A percentile compares a stretch with the other conserved stretches of the same genome.
phyloP scores from a whole-genome alignment of 2,113 vertebrate genomes.

The Plecturocebus donacophilus region DNA sequence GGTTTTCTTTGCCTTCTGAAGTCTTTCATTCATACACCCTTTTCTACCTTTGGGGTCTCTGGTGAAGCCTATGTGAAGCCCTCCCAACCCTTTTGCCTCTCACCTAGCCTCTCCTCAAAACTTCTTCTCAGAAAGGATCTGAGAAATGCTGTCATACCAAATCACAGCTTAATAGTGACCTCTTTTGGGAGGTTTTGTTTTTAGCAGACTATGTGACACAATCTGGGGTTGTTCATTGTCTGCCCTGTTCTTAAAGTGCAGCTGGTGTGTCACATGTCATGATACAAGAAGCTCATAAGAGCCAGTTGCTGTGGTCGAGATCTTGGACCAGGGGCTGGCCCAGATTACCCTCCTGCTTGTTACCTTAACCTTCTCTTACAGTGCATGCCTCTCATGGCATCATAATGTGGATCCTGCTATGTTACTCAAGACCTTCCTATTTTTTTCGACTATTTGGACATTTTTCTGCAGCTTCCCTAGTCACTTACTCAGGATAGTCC shows the following conservation, averaged over 20 bases:
- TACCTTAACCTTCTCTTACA: background rate
- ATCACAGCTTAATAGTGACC: conserved; percentile 59
- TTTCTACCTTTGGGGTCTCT: background rate
- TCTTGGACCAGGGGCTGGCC: background rate
- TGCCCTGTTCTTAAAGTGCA: background rate
- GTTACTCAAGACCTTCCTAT: background rate
- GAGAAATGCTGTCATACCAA: background rate
- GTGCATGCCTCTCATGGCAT: background rate
- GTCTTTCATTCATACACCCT: background rate
- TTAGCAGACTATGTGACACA: background rate
- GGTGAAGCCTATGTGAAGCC: background rate
- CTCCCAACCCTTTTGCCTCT: background rate
- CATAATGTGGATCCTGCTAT: background rate
- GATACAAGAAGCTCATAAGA: background rate
- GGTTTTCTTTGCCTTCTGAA: background rate
- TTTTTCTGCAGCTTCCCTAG: background rate
- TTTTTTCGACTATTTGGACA: background rate
- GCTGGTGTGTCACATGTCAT: background rate
- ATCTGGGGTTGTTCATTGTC: background rate
- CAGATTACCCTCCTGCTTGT: background rate
- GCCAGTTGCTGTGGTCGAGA: background rate
- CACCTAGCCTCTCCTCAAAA: background rate
- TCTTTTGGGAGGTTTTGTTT: conserved; percentile 52
- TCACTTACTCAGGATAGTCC: background rate
- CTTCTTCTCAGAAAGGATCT: background rate